Conservation (phyloP, 2,888 invertebrate species). For the Argyra leucocephala region DNA sequence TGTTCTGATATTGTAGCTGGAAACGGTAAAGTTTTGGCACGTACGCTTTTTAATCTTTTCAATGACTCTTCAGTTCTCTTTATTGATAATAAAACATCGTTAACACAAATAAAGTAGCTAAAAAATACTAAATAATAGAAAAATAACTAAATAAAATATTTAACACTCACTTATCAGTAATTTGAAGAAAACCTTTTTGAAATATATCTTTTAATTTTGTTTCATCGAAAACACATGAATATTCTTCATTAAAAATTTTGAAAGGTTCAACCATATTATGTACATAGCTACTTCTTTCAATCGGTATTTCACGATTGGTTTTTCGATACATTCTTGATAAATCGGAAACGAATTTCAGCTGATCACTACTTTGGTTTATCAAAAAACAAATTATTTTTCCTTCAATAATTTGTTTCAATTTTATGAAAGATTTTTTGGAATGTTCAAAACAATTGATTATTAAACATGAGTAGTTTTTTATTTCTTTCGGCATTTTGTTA, state of each 20-base stretch:
- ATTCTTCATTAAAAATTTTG: conserved; percentile 40
- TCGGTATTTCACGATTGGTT: conserved; percentile 80
- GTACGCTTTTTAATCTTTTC: conserved; percentile 74
- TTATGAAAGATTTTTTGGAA: conserved; percentile 26
- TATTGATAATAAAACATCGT: conserved; percentile 84
- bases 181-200: conserved; percentile 41
- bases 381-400: conserved; percentile 68
- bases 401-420: conserved; percentile 30
- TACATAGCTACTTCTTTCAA: conserved; percentile 72
- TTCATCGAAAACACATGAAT: conserved; percentile 36
- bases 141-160: not conserved
- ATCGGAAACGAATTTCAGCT: conserved; percentile 76
- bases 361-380: conserved; percentile 60
- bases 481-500: conserved; percentile 22
- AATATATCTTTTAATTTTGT: conserved; percentile 33
- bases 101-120: conserved; percentile 63
- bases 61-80: conserved; percentile 93
- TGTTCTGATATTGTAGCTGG: conserved; percentile 41
- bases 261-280: conserved; percentile 54
- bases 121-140: conserved; percentile 18
- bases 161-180: conserved; percentile 50
- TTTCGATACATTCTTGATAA: conserved; percentile 87
- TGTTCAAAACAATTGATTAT: conserved; percentile 32
- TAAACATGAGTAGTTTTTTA: conserved; percentile 24
- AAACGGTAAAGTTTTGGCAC: conserved; percentile 49